Conservation (phyloP, 2,797 vertebrate genomes). For the Clarias pachynema region DNA sequence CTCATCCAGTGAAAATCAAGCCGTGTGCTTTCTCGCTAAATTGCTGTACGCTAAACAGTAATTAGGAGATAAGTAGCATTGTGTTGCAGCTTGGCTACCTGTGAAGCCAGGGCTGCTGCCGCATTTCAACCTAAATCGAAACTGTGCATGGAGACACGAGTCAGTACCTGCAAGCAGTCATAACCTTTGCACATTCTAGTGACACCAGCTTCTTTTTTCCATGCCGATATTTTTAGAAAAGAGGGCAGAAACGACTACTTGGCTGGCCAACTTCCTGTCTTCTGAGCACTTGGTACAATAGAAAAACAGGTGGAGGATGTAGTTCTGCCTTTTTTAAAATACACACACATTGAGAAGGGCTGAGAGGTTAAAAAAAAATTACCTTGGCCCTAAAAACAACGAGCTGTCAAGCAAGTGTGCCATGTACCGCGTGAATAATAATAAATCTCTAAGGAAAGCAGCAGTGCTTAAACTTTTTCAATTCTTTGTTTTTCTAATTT, state of each 20-base stretch:
- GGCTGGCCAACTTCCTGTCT: slow-evolving; percentile 59
- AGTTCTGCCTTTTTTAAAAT: slow-evolving; percentile 13
- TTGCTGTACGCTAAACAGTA: slow-evolving; percentile 7
- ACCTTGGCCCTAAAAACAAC: slow-evolving; percentile 12
- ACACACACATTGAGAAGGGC: slow-evolving; percentile 27
- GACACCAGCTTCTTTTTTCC: slow-evolving; percentile 71
- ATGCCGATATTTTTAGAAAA: slow-evolving; percentile 69
- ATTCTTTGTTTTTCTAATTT: too few species aligned
- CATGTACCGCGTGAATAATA: neutral
- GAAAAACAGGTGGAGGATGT: slow-evolving; percentile 41
- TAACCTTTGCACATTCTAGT: slow-evolving; percentile 51
- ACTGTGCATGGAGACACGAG: neutral
- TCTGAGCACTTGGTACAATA: slow-evolving; percentile 38
- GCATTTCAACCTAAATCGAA: neutral
- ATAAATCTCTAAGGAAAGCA: neutral
- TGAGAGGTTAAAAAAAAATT: slow-evolving; percentile 32
- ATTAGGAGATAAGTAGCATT: slow-evolving; percentile 25
- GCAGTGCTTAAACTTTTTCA: neutral
- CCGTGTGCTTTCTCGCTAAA: neutral
- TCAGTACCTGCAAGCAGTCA: slow-evolving; percentile 17
- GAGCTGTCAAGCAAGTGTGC: neutral
- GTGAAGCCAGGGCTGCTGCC: slow-evolving; percentile 3
- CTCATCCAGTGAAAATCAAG: slow-evolving; percentile 11
- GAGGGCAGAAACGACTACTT: slow-evolving; percentile 69
- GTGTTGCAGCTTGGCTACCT: slow-evolving; percentile 3